phyloP scores from a whole-genome alignment of 2,888 invertebrate genomes.

The Phragmatobia fuliginosa region DNA sequence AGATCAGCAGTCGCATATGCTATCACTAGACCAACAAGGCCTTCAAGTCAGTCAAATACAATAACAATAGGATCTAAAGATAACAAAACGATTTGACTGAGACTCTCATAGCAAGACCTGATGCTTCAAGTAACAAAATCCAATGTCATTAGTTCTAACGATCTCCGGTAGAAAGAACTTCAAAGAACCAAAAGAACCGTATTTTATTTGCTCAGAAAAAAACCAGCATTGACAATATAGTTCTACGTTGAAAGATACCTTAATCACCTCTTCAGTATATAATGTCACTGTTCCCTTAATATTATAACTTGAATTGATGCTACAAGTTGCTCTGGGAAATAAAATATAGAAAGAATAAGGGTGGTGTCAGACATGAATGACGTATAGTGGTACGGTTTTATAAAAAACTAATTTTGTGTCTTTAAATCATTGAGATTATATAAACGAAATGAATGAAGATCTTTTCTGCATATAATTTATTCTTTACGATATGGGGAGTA shows the following conservation, averaged over 20 bases:
- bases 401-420: not conserved
- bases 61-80: not conserved
- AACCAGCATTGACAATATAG: not conserved
- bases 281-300: not conserved
- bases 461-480: no score
- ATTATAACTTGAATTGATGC: not conserved
- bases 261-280: slow-evolving; percentile 5
- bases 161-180: not conserved
- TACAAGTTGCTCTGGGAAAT: not conserved
- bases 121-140: not conserved
- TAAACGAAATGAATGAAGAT: no score
- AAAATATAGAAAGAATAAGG: not conserved
- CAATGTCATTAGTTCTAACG: slow-evolving; percentile 11
- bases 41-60: no score
- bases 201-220: not conserved
- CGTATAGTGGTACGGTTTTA: not conserved
- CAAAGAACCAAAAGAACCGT: not conserved
- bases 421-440: no score
- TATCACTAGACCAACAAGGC: no score
- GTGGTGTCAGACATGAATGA: not conserved
- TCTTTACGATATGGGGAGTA: no score
- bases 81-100: not conserved
- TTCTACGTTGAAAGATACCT: not conserved
- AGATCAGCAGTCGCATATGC: no score
- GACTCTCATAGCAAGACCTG: not conserved